Evolutionary conservation across 2,888 invertebrate species (phyloP).

Genomic region (Stenotaenia linearis): DNA sequence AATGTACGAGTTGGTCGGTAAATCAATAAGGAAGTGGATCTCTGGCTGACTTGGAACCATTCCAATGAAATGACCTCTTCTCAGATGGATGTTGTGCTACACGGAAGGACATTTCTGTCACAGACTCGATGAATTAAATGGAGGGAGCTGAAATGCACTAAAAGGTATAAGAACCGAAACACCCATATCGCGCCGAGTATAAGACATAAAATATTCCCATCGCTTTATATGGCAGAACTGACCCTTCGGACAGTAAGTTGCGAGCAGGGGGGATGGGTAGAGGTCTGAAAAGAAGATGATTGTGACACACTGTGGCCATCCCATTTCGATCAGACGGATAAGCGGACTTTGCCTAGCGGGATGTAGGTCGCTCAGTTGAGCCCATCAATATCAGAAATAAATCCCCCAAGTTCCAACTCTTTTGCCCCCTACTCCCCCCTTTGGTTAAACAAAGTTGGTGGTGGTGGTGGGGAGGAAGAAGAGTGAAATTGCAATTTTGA

Average conservation of each 20-base stretch:
- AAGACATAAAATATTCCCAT: conserved; percentile 12
- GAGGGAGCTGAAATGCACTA: conserved; percentile 3
- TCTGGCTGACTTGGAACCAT: conserved; percentile 16
- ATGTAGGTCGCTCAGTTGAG: conserved; percentile 14
- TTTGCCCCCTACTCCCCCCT: not conserved
- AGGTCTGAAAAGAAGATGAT: not conserved
- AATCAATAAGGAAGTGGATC: conserved; percentile 26
- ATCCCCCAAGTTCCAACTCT: not conserved
- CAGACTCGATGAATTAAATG: conserved; percentile 7
- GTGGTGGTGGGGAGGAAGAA: not conserved
- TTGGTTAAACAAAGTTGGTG: too few species aligned
- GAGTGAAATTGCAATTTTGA: conserved; percentile 18
- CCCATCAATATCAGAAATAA: conserved; percentile 7
- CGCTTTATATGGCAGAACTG: not conserved
- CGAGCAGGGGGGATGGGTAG: not conserved
- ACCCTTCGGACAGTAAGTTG: not conserved
- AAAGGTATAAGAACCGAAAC: not conserved
- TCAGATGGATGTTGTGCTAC: conserved; percentile 20
- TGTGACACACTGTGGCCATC: conserved; percentile 26
- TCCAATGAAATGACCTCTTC: conserved; percentile 13
- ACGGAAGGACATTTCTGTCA: conserved; percentile 11
- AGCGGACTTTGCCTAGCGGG: conserved; percentile 26
- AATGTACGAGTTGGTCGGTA: conserved; percentile 19
- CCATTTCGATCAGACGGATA: not conserved
- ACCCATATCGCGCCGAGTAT: not conserved